Base-by-base conservation (phyloP, 2,888 invertebrate genomes). In the Cheilosia pagana region DNA sequence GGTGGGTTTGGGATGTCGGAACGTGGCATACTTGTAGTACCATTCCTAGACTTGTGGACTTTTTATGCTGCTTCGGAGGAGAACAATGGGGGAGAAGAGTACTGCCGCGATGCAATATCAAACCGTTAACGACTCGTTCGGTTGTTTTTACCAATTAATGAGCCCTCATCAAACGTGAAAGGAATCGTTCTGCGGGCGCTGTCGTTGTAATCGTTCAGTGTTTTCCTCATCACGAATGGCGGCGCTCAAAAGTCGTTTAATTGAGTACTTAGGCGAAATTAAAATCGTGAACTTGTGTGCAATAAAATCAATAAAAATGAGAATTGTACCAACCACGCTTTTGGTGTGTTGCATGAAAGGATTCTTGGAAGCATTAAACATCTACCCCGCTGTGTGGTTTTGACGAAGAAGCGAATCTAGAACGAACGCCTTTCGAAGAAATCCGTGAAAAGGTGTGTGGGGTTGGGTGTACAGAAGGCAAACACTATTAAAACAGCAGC, bases 261-360 rank as follows among this genome's bases (percentile, higher is more conserved):
- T 79, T 83, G 79, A 79, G 83, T 68, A 74, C 83, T 79, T 78
- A 83, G 78, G 53, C 57, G 63, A 83, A 83, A 83, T 79, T 79
- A 70, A 79, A 79, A 79, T 75, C 70, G 23, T 74, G 83, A 78
- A 83, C 74, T 78, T 78, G 68, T 59, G 67, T 70, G 57, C 67
- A 60, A 14, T 41, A 35, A 72, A 72, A 79, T 78, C 74, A 74
- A 77, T 74, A 74, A 79, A 65, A 83, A 63, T 68, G 72, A 50
- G 41, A 75, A 55, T 62, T 31, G n/a, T 16, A n/a, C 25, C 31
- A 21, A 41, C 25, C 10, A 5, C 25, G 7, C 16, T 14, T 28
- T 2, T 12, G 16, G 25, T 19, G 5, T 0, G 3, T 50, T 19
- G 12, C 10, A 21, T 2, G 10, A 63, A 23, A 55, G 31, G 8